These are phyloP conservation scores for Philereme transversata DNA, from an alignment of 2,888 invertebrate species.

Conservation along the genomic window DNA sequence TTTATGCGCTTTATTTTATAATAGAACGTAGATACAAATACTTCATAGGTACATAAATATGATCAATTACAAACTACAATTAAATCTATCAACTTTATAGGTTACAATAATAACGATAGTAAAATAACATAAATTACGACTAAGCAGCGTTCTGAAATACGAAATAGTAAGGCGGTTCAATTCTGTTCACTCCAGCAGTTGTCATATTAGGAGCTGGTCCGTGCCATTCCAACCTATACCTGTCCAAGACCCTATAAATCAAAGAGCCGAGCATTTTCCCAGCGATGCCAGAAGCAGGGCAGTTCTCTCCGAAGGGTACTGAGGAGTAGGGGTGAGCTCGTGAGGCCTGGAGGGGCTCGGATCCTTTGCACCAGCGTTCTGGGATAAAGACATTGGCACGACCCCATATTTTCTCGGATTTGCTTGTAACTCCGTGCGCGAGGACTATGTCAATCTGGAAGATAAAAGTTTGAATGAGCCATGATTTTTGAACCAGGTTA, in stretches of 20 bases:
- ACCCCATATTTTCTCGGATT: constrained; percentile 69
- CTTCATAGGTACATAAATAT: neutral
- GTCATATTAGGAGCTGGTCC: constrained; percentile 62
- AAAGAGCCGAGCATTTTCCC: constrained; percentile 62
- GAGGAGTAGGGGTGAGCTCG: constrained; percentile 67
- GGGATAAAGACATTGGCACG: constrained; percentile 71
- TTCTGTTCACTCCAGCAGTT: constrained; percentile 65
- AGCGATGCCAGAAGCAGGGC: constrained; percentile 65
- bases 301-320: constrained; percentile 68
- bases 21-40: constrained; percentile 5
- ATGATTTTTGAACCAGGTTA: neutral
- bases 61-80: neutral
- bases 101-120: too few species aligned
- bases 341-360: constrained; percentile 64
- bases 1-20: constrained; percentile 7
- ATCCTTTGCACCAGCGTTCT: constrained; percentile 72
- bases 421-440: constrained; percentile 71
- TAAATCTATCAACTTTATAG: neutral
- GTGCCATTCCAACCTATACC: constrained; percentile 77
- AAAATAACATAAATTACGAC: constrained; percentile 9
- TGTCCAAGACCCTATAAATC: constrained; percentile 60
- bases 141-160: constrained; percentile 71
- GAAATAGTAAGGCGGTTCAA: constrained; percentile 72
- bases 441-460: constrained; percentile 74
- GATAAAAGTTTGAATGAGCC: neutral